Evolutionary conservation across 2,113 vertebrate genomes (phyloP).

Genomic region (Pandion haliaetus): DNA sequence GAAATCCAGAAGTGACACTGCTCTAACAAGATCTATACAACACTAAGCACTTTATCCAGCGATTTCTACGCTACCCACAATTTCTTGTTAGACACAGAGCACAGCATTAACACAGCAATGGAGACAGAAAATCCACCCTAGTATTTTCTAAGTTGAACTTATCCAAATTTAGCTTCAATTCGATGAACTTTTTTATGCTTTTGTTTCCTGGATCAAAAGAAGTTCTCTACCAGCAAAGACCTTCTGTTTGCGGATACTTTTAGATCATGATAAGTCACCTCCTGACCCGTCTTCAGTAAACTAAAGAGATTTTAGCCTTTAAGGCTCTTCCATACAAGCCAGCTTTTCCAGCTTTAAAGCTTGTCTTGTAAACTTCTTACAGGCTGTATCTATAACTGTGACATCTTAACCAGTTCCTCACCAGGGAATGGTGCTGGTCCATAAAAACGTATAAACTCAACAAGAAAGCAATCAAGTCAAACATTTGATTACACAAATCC

Average conservation of each 20-base stretch:
- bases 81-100: background rate
- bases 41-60: background rate
- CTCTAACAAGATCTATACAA: background rate
- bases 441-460: background rate
- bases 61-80: background rate
- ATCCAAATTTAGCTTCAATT: background rate
- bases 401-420: background rate
- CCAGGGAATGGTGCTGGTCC: rapidly evolving
- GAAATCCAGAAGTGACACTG: background rate
- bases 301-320: background rate
- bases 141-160: background rate
- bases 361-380: background rate
- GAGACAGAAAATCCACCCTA: background rate
- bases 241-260: background rate
- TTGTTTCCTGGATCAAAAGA: background rate
- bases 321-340: background rate
- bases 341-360: background rate
- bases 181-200: background rate
- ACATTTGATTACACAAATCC: background rate
- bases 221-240: background rate
- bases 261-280: background rate
- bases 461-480: background rate
- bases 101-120: background rate
- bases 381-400: background rate
- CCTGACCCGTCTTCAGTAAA: background rate